Evolutionary conservation across 92 coral and sea anemone species (phyloP), one percentile per base, ranked within the genome.

Genomic region (Phenganax subtilis): DNA sequence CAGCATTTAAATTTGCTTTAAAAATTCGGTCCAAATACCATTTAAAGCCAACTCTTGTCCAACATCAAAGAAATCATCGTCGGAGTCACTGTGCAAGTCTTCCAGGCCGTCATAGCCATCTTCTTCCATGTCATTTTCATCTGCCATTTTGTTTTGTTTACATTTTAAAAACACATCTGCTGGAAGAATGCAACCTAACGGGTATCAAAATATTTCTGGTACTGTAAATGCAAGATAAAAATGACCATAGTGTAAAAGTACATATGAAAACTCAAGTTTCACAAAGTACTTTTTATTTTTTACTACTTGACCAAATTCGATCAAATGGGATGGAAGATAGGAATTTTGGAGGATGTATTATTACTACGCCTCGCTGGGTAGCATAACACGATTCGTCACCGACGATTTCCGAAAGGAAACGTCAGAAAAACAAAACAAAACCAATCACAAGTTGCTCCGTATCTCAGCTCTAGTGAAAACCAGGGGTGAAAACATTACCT

Each of bases 21-120:
- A 66, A 6, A 66, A 66, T 12, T 29, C 10, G 0, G 28, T 29
- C 12, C 47, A 56, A 11, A 27, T 76, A 76, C 81, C 81, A 76
- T 30, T 30, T 58, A 31, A 57, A 30, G 10, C 16, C 12, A 27
- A 8, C 15, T 58, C 69, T 15, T 30, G 20, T 2, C 9, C 16
- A 10, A 17, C 30, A 28, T 9, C 55, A n/a, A 57, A 10, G 53
- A 87, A 82, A 51, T 77, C 91, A 57, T 72, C 85, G 37, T 77
- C 85, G 2, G 88, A 82, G 61, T 80, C 81, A 44, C 73, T 72
- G 53, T 92, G 91, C 55, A 91, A 57, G 61, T 91, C 93, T 74
- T 90, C 90, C 37, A 90, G 57, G 12, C 86, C 91, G 82, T 90
- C 93, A 87, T 88, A 93, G 44, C 98, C 98, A 88, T 93, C 89